phyloP scores from a whole-genome alignment of 1,140 invertebrate genomes.

The Drosophila sturtevanti region DNA sequence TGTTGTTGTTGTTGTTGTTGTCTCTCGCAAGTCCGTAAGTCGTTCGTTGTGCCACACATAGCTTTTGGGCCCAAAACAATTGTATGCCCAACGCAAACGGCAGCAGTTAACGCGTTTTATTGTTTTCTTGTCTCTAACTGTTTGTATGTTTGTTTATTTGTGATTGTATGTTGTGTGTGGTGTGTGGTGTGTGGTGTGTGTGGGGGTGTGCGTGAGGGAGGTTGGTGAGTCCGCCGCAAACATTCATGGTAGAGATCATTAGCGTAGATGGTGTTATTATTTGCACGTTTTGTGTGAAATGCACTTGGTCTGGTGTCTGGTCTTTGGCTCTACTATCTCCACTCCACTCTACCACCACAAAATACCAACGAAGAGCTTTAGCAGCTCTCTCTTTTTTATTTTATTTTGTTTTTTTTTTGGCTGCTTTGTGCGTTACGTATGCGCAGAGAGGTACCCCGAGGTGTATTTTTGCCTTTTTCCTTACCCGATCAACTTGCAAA shows the following conservation, averaged over 20 bases:
- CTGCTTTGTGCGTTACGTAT: constrained; percentile 27
- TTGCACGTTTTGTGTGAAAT: constrained; percentile 77
- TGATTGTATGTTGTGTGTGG: constrained; percentile 38
- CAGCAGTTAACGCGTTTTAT: constrained; percentile 77
- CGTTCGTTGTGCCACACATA: constrained; percentile 17
- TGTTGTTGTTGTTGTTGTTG: background rate
- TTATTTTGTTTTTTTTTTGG: background rate
- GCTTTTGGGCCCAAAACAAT: constrained; percentile 42
- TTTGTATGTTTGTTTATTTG: constrained; percentile 31
- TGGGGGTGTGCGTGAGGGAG: constrained; percentile 43
- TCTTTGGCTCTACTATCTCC: background rate
- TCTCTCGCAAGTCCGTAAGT: background rate
- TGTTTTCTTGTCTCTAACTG: constrained; percentile 54
- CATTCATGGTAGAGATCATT: constrained; percentile 72
- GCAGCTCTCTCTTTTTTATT: background rate
- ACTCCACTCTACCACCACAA: background rate
- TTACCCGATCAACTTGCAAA: constrained; percentile 53
- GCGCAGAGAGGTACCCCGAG: too few species aligned
- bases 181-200: background rate
- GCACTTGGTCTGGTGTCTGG: constrained; percentile 53
- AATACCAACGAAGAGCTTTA: background rate
- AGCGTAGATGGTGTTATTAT: constrained; percentile 79
- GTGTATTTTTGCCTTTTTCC: background rate
- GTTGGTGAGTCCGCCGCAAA: constrained; percentile 24
- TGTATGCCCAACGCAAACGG: constrained; percentile 51